Percentiles rank a stretch among this genome's conserved stretches.
phyloP scores from a whole-genome alignment of 2,888 invertebrate genomes.

The Pocota personata region DNA sequence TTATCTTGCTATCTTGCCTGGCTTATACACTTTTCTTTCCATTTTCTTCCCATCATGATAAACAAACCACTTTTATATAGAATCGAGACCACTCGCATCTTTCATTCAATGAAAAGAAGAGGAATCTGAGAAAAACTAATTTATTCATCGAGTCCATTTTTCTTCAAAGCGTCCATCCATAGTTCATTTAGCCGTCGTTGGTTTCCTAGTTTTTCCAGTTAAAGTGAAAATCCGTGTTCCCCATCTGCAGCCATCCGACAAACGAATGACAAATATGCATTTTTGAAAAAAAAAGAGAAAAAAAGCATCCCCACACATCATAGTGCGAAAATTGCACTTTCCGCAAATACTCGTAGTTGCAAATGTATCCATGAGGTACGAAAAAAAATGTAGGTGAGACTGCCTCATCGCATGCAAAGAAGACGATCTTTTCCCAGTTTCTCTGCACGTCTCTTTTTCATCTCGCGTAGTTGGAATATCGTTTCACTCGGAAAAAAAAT shows the following conservation, averaged over 20 bases:
- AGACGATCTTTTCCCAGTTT: constrained; percentile 42
- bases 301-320: constrained; percentile 3
- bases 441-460: constrained; percentile 49
- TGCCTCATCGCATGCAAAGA: constrained; percentile 51
- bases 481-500: constrained; percentile 45
- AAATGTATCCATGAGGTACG: constrained; percentile 46
- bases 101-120: constrained; percentile 35
- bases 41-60: constrained; percentile 30
- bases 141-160: constrained; percentile 58
- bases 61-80: constrained; percentile 34
- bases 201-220: constrained; percentile 36
- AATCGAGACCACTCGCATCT: constrained; percentile 33
- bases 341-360: constrained; percentile 34
- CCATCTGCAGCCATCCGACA: constrained; percentile 35
- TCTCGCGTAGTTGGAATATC: constrained; percentile 33
- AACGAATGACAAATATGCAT: constrained; percentile 67
- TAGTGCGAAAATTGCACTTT: constrained; percentile 62
- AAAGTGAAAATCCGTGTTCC: constrained; percentile 65
- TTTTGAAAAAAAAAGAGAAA: constrained; percentile 29
- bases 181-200: constrained; percentile 23
- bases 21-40: constrained; percentile 32
- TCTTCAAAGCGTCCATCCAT: constrained; percentile 38
- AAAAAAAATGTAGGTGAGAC: constrained; percentile 66
- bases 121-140: constrained; percentile 45
- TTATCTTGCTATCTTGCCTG: constrained; percentile 30